Percentiles rank a stretch among this genome's conserved stretches.
Conservation (phyloP, 2,888 invertebrate genomes). For the Melanargia galathea region DNA sequence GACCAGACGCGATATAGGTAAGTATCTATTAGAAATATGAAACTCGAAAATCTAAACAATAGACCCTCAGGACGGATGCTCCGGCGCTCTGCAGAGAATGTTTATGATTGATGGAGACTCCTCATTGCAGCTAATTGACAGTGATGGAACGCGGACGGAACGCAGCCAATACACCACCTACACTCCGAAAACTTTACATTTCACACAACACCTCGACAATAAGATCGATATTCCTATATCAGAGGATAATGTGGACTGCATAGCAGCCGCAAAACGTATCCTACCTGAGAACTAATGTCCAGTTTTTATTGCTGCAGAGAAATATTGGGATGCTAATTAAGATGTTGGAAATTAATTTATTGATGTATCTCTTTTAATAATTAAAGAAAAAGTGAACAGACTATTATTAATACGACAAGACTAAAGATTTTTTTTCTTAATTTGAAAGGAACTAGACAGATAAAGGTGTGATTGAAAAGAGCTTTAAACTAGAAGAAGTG, state of each 20-base stretch:
- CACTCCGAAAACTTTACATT: slow-evolving; percentile 36
- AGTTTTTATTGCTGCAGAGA: slow-evolving; percentile 38
- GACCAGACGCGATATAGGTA: slow-evolving; percentile 3
- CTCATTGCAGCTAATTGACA: slow-evolving; percentile 79
- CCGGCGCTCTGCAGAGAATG: slow-evolving; percentile 50
- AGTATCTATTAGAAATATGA: slow-evolving; percentile 36
- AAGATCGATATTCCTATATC: slow-evolving; percentile 24
- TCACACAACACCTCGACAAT: slow-evolving; percentile 8
- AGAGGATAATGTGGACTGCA: not conserved
- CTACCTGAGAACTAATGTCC: slow-evolving; percentile 35
- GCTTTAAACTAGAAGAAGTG: not conserved
- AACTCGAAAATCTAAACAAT: slow-evolving; percentile 50
- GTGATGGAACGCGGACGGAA: slow-evolving; percentile 74
- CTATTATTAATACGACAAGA: not conserved
- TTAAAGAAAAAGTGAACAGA: not conserved
- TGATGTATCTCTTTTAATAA: slow-evolving; percentile 30
- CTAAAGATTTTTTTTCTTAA: not conserved
- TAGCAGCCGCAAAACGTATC: slow-evolving; percentile 16
- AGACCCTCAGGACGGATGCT: slow-evolving; percentile 62
- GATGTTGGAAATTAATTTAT: slow-evolving; percentile 40
- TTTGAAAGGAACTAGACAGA: not conserved
- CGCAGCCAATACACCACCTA: slow-evolving; percentile 51
- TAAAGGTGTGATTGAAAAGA: not conserved
- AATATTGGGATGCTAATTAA: slow-evolving; percentile 40
- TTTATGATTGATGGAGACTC: slow-evolving; percentile 77